Evolutionary conservation across 1,140 invertebrate species (phyloP), one percentile per base, ranked within the genome.

Genomic region (Patella vulgata): DNA sequence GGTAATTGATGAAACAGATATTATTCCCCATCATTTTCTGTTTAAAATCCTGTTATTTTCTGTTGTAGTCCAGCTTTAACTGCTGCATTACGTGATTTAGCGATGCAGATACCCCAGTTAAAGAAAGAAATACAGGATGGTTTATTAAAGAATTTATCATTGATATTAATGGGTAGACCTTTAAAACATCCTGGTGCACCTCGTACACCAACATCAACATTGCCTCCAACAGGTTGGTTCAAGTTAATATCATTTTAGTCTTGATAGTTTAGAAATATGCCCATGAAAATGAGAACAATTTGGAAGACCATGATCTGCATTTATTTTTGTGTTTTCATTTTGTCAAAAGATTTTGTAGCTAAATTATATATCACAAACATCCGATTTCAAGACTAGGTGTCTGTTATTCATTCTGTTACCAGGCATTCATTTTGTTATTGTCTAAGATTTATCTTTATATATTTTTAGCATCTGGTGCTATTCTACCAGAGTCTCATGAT

Each of bases 121-220:
- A 96, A 94, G 82, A 87, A 89, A 33, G 91, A 95, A 76, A 97
- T 99, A 75, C 95, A 95, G 44, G 93, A 98, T 76, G 94, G 95
- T 21, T 82, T 97, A 25, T 83, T 97, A 19, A 90, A 93, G 75
- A 95, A 95, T 86, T 78, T 97, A 0, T 94, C 91, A 0, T 87
- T 93, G 62, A 92, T 98, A 21, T 83, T 99, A 21, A 93, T 97
- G 89, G 94, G 96, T 70, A 92, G 93, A 76, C 90, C 92, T 1
- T 87, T 80, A 25, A 73, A 68, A 31, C 79, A 82, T 51, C 79
- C 81, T 19, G 79, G 81, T 17, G 79, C 79, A 12, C 71, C 75
- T 9, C 70, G 71, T 36, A 73, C 60, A 50, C 74, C 62, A 9
- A 36, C 50, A 21, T 44, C 68, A 33, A 50, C 31, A 4, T 25